Base-by-base conservation (phyloP, 2,797 vertebrate genomes). In the Cyclura pinguis region DNA sequence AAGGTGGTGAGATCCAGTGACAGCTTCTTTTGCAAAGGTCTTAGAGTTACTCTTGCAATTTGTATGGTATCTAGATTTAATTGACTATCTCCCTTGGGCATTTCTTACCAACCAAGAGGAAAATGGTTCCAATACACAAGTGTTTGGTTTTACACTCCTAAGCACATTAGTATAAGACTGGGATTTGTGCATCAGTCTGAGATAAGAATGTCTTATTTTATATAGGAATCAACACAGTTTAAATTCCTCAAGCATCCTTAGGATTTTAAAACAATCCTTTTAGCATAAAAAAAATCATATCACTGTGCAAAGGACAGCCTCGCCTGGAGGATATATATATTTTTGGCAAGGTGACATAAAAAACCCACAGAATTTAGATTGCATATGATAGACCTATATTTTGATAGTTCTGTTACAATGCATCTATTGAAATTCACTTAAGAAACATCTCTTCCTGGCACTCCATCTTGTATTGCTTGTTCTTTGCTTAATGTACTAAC, bases 401-500 rank as follows among this genome's bases (percentile, higher is more conserved):
- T 88, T 62, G 24, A 32, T 82, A 73, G 29, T 35, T 73, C 18
- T n/a, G 69, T 73, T 52, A 52, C 9, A 69, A 69, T 90, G 22
- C 12, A 10, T 57, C 27, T 62, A 55, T 42, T 77, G 38, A 55
- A 81, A 87, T 72, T 35, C 90, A 0, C 14, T 42, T 86, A 14
- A 83, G 85, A 92, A 95, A 64, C 6, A 0, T 84, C 16, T 67
- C 74, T 89, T 93, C 89, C 76, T 88, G 38, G 81, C 73, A 50
- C 38, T 62, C 35, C 6, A 69, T 89, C n/a, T 62, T 69, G 3
- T 87, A 80, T 35, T 90, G 80, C 9, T 90, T n/a, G 20, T 14
- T 35, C 10, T 87, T 92, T 91, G 87, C 12, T 85, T 67, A 93
- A 83, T 83, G 35, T 0, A 92, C 94, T 89, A 89, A 85, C 59